phyloP scores from a whole-genome alignment of 2,113 vertebrate genomes.

The Gasterosteus aculeatus region DNA sequence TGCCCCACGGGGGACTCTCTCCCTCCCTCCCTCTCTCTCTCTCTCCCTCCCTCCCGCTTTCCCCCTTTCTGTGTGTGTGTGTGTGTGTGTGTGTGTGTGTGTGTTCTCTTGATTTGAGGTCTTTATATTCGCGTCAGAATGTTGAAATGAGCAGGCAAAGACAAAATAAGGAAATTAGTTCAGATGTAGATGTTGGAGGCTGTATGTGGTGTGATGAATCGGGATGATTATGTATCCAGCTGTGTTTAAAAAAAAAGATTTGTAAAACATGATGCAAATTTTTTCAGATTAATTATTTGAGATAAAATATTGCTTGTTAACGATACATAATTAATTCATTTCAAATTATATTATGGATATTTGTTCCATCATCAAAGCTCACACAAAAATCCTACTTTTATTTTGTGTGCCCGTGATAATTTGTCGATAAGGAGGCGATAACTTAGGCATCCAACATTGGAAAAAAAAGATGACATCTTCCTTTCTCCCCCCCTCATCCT shows the following conservation, averaged over 20 bases:
- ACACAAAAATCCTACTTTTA: background rate
- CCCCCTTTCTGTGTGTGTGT: background rate
- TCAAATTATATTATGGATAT: too few species aligned
- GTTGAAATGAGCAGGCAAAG: constrained; percentile 16
- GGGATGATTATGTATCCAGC: background rate
- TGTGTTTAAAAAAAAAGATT: background rate
- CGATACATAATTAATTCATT: too few species aligned
- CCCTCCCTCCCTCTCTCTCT: background rate
- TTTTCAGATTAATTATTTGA: too few species aligned
- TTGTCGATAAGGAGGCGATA: too few species aligned
- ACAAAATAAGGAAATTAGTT: background rate
- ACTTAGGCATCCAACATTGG: background rate
- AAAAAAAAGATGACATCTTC: background rate
- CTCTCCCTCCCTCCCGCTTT: too few species aligned
- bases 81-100: background rate
- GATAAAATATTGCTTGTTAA: too few species aligned
- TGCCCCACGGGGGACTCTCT: constrained; percentile 18
- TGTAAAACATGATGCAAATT: background rate
- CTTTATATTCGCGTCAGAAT: constrained; percentile 31
- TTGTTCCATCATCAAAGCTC: too few species aligned
- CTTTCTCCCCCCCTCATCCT: background rate
- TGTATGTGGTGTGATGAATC: background rate
- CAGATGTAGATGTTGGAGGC: background rate
- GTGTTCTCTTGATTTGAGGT: constrained; percentile 17
- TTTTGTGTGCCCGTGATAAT: background rate